A percentile compares a stretch with the other conserved stretches of the same genome.
These are phyloP conservation scores for Neocrepidodera transversa DNA, from an alignment of 2,888 invertebrate species.

Conservation along the genomic window DNA sequence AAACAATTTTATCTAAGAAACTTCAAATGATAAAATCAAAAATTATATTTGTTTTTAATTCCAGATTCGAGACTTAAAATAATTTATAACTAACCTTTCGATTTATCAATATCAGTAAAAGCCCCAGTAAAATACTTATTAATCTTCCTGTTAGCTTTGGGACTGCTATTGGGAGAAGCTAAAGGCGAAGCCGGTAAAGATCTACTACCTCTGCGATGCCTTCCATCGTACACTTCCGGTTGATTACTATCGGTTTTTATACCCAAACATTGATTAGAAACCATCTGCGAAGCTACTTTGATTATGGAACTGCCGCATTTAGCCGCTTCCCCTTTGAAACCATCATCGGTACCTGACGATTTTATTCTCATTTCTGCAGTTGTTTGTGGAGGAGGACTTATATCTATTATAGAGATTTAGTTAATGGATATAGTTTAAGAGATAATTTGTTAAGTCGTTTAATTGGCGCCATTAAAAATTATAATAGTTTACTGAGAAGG, in stretches of 20 bases:
- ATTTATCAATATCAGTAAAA: conserved; percentile 58
- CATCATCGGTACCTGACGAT: conserved; percentile 74
- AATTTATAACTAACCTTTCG: conserved; percentile 55
- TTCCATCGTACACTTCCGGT: conserved; percentile 55
- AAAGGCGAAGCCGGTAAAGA: conserved; percentile 76
- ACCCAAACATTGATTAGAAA: conserved; percentile 52
- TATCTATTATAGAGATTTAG: too few relatives aligned
- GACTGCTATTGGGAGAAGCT: conserved; percentile 68
- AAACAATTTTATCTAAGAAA: conserved; percentile 3
- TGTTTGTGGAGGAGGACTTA: conserved; percentile 34
- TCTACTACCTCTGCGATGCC: conserved; percentile 69
- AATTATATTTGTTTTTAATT: background rate
- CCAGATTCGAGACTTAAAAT: background rate
- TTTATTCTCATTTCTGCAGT: conserved; percentile 54
- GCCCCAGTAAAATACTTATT: conserved; percentile 70
- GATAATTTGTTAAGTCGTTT: too few relatives aligned
- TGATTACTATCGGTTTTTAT: background rate
- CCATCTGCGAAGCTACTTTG: conserved; percentile 68
- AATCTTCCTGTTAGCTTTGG: conserved; percentile 63
- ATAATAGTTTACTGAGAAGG: too few relatives aligned
- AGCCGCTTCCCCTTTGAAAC: conserved; percentile 72
- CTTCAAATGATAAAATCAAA: background rate
- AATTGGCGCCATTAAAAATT: too few relatives aligned
- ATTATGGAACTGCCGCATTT: conserved; percentile 73
- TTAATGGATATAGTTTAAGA: too few relatives aligned